Evolutionary conservation across 2,888 invertebrate species (phyloP).

Genomic region (Hemistola chrysoprasaria): DNA sequence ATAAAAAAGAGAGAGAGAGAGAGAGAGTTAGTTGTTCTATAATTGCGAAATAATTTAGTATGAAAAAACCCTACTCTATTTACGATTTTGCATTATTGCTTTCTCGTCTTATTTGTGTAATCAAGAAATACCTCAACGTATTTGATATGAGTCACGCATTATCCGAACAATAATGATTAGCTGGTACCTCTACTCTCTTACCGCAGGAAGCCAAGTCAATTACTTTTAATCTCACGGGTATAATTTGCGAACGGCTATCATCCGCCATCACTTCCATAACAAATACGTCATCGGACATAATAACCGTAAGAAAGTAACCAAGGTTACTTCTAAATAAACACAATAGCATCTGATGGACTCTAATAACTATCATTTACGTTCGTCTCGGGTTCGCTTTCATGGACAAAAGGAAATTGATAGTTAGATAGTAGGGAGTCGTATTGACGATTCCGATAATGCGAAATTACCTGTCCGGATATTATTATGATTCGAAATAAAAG

Average conservation of each 20-base stretch:
- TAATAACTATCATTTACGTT: conserved; percentile 50
- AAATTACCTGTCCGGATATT: neutral
- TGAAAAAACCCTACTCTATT: too few species aligned
- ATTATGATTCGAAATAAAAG: conserved; percentile 1
- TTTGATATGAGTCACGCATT: too few species aligned
- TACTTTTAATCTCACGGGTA: conserved; percentile 15
- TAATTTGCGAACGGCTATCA: conserved; percentile 37
- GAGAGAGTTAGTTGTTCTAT: too few species aligned
- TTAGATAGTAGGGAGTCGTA: too few species aligned
- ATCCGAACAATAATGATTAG: neutral
- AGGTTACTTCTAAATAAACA: conserved; percentile 36
- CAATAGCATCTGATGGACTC: conserved; percentile 38
- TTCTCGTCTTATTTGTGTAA: too few species aligned
- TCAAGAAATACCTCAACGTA: conserved; percentile 1
- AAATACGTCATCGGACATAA: conserved; percentile 36
- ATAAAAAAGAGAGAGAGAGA: too few species aligned
- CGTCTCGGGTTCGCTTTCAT: conserved; percentile 33
- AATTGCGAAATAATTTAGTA: too few species aligned
- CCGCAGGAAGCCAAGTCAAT: conserved; percentile 29
- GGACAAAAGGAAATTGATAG: conserved; percentile 23
- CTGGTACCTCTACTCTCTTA: neutral
- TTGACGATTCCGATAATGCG: too few species aligned
- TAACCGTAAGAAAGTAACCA: conserved; percentile 33
- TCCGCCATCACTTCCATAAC: conserved; percentile 24
- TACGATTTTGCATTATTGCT: too few species aligned